These are phyloP conservation scores for Chrysoperla carnea DNA, from an alignment of 1,140 invertebrate species.

Conservation along the genomic window DNA sequence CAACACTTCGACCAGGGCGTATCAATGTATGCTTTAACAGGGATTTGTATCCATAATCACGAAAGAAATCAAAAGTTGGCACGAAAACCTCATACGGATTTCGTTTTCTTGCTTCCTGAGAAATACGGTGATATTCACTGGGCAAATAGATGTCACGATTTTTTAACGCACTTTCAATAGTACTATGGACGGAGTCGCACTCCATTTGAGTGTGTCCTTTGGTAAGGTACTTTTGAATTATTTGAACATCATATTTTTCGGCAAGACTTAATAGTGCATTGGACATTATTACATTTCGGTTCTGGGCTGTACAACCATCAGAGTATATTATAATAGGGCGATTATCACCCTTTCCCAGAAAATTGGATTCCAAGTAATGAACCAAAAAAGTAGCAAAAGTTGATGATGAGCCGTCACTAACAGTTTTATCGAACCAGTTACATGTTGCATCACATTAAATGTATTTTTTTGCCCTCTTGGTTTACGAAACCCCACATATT, in stretches of 20 bases:
- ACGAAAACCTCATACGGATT: constrained; percentile 15
- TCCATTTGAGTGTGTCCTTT: constrained; percentile 25
- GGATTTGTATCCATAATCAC: not conserved
- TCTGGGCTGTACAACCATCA: constrained; percentile 10
- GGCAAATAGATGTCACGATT: constrained; percentile 4
- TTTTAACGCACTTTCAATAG: constrained; percentile 8
- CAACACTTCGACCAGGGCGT: constrained; percentile 17
- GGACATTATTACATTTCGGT: constrained; percentile 16
- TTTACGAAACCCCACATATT: no score
- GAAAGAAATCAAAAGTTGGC: constrained; percentile 16
- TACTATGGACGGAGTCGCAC: constrained; percentile 19
- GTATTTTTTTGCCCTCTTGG: not conserved
- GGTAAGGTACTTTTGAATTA: constrained; percentile 23
- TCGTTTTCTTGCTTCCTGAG: constrained; percentile 3
- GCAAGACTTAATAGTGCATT: constrained; percentile 17
- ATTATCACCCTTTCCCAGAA: no score
- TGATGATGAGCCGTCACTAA: no score
- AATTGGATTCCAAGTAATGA: no score
- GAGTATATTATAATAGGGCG: no score
- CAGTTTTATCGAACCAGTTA: not conserved
- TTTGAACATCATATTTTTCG: constrained; percentile 10
- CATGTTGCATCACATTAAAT: constrained; percentile 1
- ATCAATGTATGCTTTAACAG: not conserved
- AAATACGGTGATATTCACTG: constrained; percentile 3
- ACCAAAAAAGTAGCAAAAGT: no score